Conservation (phyloP, 2,797 vertebrate species). For the Protosalanx chinensis region DNA sequence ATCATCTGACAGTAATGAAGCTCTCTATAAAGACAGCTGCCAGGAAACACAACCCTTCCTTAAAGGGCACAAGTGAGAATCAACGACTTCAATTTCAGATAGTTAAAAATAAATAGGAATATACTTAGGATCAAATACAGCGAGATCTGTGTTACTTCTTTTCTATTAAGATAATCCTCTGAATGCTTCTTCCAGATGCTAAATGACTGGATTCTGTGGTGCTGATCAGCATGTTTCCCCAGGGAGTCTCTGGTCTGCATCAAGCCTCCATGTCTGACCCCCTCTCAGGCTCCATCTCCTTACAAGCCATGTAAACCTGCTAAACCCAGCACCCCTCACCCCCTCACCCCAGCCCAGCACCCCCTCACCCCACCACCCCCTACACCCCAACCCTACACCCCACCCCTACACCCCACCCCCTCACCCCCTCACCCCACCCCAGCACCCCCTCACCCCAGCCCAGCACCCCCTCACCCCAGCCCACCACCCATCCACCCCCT, state of each 20-base stretch:
- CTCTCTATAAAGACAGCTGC: conserved; percentile 45
- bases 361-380: no score
- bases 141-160: no score
- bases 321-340: no score
- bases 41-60: conserved; percentile 9
- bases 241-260: neutral
- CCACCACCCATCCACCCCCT: no score
- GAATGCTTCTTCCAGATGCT: no score
- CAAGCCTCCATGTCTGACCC: conserved; percentile 35
- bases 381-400: no score
- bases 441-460: no score
- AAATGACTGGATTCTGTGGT: neutral
- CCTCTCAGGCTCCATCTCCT: conserved; percentile 16
- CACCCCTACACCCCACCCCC: no score
- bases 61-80: conserved; percentile 31
- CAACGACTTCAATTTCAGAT: conserved; percentile 25
- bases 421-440: no score
- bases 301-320: conserved; percentile 33
- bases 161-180: no score
- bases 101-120: neutral
- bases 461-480: no score
- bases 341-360: no score
- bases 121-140: neutral
- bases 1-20: neutral
- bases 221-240: neutral